Evolutionary conservation across 1,140 invertebrate species (phyloP), one percentile per base, ranked within the genome.

Genomic region (Trachymyrmex cornetzi): DNA sequence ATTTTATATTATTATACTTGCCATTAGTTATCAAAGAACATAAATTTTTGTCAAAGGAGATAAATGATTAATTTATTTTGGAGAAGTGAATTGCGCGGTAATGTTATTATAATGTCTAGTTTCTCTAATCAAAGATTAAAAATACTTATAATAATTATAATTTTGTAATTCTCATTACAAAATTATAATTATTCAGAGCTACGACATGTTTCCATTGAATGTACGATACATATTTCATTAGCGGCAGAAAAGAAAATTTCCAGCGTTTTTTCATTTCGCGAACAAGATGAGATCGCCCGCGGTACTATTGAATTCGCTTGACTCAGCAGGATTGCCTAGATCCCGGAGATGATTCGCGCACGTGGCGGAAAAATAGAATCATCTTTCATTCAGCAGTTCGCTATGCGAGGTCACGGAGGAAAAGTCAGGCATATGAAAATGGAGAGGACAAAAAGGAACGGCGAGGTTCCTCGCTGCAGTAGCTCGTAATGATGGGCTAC

Each of bases 401-500:
- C n/a, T 38, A 6, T 44, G 34, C 50, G 34, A 50, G 19, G 53
- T 44, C 30, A 19, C 38, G 38, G 44, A 48, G 57, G 24, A 81
- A 81, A 80, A 74, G 69, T 57, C 24, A 22, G 59, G 34, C 63
- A 44, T 50, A 55, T 38, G 30, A 38, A 69, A 55, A 24, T 14
- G 22, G 59, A 2, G 30, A 72, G 24, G 50, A 27, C 81, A 64
- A 19, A 66, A 57, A 67, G 53, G n/a, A 84, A 67, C 77, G 34
- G 34, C 77, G 77, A 71, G 34, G 48, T 27, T 80, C 38, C 30
- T 81, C 79, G 63, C 53, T 22, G 57, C 48, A 61, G 57, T 69
- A 81, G 74, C 77, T 27, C 63, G 55, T 89, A 90, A 90, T 87
- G 89, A 90, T 53, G 79, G 85, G 30, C 22, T 79, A 72, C 66